Evolutionary conservation across 2,113 vertebrate genomes (phyloP).

Genomic region (Ciconia stormi): DNA sequence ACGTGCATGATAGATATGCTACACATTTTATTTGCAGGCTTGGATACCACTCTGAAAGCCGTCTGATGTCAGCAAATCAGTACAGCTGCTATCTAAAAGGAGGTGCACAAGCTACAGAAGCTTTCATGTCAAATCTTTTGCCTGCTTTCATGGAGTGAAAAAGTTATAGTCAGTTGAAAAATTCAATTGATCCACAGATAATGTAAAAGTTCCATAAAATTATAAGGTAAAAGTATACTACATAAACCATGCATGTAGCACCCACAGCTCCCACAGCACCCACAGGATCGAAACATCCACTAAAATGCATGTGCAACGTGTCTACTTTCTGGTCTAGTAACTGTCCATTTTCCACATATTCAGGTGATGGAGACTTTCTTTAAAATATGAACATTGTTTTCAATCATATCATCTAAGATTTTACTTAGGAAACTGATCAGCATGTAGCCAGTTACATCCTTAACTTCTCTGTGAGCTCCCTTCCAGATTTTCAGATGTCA

Average conservation of each 20-base stretch:
- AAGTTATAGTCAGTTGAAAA: neutral
- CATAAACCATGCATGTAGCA: neutral
- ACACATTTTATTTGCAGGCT: neutral
- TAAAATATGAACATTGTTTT: neutral
- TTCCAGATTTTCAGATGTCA: neutral
- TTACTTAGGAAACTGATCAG: neutral
- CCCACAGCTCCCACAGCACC: neutral
- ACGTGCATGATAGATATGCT: neutral
- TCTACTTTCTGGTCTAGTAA: neutral
- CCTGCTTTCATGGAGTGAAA: neutral
- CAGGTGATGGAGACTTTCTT: neutral
- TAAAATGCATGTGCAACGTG: accelerated
- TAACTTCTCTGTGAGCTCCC: neutral
- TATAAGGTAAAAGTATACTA: neutral
- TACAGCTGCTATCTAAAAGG: neutral
- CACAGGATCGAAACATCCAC: neutral
- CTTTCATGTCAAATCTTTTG: neutral
- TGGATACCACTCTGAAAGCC: neutral
- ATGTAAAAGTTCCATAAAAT: neutral
- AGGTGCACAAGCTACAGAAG: neutral
- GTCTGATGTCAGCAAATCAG: neutral
- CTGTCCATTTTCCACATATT: neutral
- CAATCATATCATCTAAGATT: neutral
- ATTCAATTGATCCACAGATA: neutral
- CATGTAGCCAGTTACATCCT: neutral